Evolutionary conservation across 2,113 vertebrate species (phyloP).

Genomic region (Pelecanoides urinatrix): DNA sequence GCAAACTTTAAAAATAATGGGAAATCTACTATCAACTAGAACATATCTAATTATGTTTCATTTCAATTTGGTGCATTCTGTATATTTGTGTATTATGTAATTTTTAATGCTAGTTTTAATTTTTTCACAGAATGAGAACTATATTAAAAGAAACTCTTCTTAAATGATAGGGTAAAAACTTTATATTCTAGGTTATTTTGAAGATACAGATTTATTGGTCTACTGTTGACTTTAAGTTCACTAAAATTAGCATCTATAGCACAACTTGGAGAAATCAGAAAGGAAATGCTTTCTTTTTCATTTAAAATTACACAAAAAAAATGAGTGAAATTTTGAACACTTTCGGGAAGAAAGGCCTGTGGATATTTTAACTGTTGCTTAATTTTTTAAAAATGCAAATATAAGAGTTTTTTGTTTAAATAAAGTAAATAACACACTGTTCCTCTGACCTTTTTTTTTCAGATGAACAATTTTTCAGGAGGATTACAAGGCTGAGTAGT

Average conservation of each 20-base stretch:
- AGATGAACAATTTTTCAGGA: slow-evolving; percentile 39
- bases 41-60: neutral
- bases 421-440: neutral
- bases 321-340: neutral
- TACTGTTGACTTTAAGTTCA: neutral
- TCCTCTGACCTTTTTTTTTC: neutral
- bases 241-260: neutral
- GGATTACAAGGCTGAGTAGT: slow-evolving; percentile 52
- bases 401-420: neutral
- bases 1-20: neutral
- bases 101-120: neutral
- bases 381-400: neutral
- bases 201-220: neutral
- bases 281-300: neutral
- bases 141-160: neutral
- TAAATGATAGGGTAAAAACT: neutral
- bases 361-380: neutral
- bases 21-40: neutral
- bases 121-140: neutral
- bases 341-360: neutral
- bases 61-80: neutral
- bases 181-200: neutral
- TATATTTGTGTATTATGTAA: neutral
- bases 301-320: neutral
- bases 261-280: neutral